These are phyloP conservation scores for Haliclystus octoradiatus DNA, from an alignment of 30 jellyfish, hydroid and myxozoan species.

Conservation along the genomic window DNA sequence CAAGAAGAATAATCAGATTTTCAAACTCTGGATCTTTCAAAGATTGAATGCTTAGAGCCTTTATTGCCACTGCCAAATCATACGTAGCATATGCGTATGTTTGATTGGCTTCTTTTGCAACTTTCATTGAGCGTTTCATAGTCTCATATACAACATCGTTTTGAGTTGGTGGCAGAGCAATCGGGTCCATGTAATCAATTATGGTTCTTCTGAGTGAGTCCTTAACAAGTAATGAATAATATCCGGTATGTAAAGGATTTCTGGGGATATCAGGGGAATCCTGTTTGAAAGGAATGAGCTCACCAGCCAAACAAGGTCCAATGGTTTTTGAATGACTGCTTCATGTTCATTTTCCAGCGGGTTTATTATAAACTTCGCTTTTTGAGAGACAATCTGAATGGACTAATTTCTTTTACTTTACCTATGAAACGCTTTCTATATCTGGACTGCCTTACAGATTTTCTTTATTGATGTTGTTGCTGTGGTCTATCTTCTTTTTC, in stretches of 20 bases:
- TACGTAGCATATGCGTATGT: conserved; percentile 6
- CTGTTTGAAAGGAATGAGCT: neutral
- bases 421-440: too few relatives aligned
- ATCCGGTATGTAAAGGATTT: neutral
- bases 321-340: neutral
- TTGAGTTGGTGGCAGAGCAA: neutral
- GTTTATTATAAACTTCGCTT: neutral
- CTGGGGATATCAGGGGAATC: too few relatives aligned
- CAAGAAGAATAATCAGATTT: conserved; percentile 30
- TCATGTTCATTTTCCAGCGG: neutral
- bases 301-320: neutral
- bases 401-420: neutral
- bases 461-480: too few relatives aligned
- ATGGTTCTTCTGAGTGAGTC: neutral
- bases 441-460: too few relatives aligned
- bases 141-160: neutral
- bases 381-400: neutral
- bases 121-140: neutral
- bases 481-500: neutral
- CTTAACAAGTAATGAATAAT: neutral
- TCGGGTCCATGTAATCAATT: neutral
- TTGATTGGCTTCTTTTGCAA: conserved; percentile 5
- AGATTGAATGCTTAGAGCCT: conserved; percentile 18
- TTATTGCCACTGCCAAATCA: conserved; percentile 30
- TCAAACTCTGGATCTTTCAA: conserved; percentile 21